Evolutionary conservation across 2,113 vertebrate genomes (phyloP).

Genomic region (Pluvianellus socialis): DNA sequence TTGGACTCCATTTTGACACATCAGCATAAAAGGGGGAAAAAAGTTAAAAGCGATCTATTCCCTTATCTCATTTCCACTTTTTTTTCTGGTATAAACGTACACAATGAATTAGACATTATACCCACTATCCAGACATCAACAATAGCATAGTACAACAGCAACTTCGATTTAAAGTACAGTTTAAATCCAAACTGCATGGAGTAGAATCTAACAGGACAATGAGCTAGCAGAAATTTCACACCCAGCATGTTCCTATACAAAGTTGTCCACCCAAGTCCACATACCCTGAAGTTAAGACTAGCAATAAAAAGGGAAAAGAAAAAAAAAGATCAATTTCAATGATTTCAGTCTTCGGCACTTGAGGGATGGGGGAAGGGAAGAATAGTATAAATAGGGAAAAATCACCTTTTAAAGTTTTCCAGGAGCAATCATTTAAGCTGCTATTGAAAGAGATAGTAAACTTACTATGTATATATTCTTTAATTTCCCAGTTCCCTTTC

Average conservation of each 20-base stretch:
- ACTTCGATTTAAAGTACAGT: background rate
- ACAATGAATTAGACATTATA: background rate
- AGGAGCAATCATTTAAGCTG: background rate
- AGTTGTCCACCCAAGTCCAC: background rate
- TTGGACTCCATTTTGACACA: background rate
- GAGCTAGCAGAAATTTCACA: background rate
- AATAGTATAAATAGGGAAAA: background rate
- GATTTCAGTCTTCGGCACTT: background rate
- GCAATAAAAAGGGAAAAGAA: background rate
- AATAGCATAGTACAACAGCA: background rate
- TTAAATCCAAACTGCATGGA: background rate
- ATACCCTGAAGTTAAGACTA: background rate
- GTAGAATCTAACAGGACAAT: background rate
- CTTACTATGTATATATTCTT: background rate
- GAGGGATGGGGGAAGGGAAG: fast-evolving
- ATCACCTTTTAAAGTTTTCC: background rate
- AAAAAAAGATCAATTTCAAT: background rate
- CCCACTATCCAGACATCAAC: background rate
- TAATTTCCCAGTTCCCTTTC: background rate
- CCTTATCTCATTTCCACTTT: background rate
- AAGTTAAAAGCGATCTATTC: background rate
- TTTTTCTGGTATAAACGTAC: too few relatives aligned
- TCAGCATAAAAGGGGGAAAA: background rate
- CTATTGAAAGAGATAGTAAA: background rate
- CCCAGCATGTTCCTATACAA: background rate